Base-by-base conservation (phyloP, 2,797 vertebrate species). In the Danio jaintianensis region DNA sequence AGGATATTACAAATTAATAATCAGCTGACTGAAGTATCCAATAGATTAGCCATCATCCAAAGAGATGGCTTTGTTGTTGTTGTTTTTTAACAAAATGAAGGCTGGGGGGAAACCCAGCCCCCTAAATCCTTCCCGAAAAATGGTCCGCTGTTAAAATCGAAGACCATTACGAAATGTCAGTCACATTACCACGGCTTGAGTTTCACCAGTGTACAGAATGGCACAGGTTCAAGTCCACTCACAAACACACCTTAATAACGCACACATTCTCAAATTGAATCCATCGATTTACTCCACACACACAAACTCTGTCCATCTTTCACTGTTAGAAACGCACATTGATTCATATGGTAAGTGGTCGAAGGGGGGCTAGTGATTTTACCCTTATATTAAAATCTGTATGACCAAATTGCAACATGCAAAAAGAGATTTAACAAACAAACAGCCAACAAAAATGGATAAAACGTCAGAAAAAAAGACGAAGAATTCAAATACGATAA, bases 381-480 rank as follows among this genome's bases (percentile, higher is more conserved):
- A 94, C 87, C 91, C 90, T 94, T 92, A 92, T 53, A 85, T 86
- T 88, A 79, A 79, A 87, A 87, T 83, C 70, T 48, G 72, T 84
- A 85, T 86, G 90, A 90, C 86, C 90, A 93, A 93, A 92, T 93
- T 12, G 85, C 86, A 76, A 92, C 85, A 88, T 90, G 85, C 72
- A 48, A 58, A 50, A 29, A 43, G 86, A 75, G 13, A 79, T 61
- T 20, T 73, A 89, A 87, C 72, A 82, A 85, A 86, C 79, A 29
- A 68, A 56, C 15, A 86, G 63, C 64, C 68, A 89, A 88, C 68
- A 83, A 86, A 88, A 73, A 56, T 76, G 61, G 64, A 75, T 80
- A 82, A 80, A 87, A 86, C 56, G 80, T 87, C 83, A 87, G 64
- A 72, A 79, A 88, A 89, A 87, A 76, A 80, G 64, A 63, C 72